Base-by-base conservation (phyloP, 1,140 invertebrate genomes). In the Pseudomyrmex sp. region DNA sequence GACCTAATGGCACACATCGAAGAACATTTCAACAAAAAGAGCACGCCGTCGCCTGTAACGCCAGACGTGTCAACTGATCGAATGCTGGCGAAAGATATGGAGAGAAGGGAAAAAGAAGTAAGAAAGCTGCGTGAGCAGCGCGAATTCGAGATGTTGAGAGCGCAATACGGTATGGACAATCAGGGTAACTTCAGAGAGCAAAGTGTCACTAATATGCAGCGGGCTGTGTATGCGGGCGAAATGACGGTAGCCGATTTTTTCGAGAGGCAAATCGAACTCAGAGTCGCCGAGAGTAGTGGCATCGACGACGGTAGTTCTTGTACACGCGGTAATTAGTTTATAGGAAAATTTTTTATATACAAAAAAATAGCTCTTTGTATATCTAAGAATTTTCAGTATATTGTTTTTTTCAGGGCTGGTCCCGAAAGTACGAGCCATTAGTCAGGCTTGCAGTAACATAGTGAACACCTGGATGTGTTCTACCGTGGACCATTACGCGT, bases 91-190 rank as follows among this genome's bases (percentile, higher is more conserved):
- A 94, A 95, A 62, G 95, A 96, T 84, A 95, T 96, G 91, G 96
- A 96, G 88, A 95, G 95, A 80, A 92, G 94, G 23, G 97, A 98
- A 83, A 95, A 96, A 82, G 97, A 97, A 91, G 96, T 96, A 1
- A 95, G 97, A 89, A 95, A 95, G 70, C 94, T 96, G 76, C 94
- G 96, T 56, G 97, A 98, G 91, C 96, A 97, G 89, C 95, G 96
- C 77, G 97, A 98, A 92, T 98, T 98, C 93, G 97, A 97, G 90
- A 93, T 97, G 92, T 91, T 98, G 13, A 95, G 97, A 89, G 97
- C 97, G 12, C 97, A 97, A 91, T 98, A 98, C 93, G 98, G 98
- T 1, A 98, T 98, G 97, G 97, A 98, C 89, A 97, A 97, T 93
- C 97, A 97, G 88, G 96, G 96, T 48, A 97, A 97, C 88, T 97